A percentile compares a stretch with the other conserved stretches of the same genome.
phyloP scores from a whole-genome alignment of 2,113 vertebrate species.

The Zeus faber region DNA sequence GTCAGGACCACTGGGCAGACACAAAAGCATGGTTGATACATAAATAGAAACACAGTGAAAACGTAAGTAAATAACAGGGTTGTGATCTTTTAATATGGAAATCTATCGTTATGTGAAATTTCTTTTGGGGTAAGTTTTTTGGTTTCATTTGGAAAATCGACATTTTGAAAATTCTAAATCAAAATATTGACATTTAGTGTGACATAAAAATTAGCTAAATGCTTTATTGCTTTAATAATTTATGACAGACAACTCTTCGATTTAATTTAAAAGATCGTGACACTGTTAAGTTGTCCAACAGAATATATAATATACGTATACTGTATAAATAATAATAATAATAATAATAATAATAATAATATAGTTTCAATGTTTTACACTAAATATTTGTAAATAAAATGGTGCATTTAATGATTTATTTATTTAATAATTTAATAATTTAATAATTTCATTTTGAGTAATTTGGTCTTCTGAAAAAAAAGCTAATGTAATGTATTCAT shows the following conservation, averaged over 20 bases:
- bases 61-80: background rate
- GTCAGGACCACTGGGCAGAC: slow-evolving; percentile 42
- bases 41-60: background rate
- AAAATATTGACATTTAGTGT: too few species aligned
- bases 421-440: background rate
- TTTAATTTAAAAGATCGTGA: background rate
- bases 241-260: background rate
- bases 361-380: too few species aligned
- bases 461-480: background rate
- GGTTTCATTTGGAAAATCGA: too few species aligned
- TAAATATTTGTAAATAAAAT: background rate
- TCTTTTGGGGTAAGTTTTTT: too few species aligned
- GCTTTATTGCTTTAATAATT: background rate
- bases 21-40: background rate
- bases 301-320: background rate
- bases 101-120: too few species aligned
- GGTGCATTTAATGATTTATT: background rate
- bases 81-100: background rate
- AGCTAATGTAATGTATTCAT: background rate
- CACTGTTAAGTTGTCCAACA: background rate
- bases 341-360: background rate
- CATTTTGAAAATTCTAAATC: too few species aligned
- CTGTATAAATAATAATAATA: background rate
- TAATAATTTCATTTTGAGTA: background rate
- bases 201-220: too few species aligned